Evolutionary conservation across 2,113 vertebrate species (phyloP).

Genomic region (Mola mola): DNA sequence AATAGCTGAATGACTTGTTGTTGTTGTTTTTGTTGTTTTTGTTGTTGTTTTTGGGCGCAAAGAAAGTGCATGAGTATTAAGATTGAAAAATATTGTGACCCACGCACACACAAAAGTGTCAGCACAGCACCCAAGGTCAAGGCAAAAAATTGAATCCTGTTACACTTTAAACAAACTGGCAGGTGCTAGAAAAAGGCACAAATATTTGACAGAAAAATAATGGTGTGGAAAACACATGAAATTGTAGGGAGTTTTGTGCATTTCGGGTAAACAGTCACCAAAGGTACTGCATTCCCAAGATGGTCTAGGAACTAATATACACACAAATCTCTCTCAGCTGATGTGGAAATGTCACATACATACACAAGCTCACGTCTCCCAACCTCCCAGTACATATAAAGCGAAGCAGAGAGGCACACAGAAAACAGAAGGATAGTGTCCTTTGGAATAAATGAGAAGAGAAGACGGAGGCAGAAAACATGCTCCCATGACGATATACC

Average conservation of each 20-base stretch:
- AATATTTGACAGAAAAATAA: constrained; percentile 33
- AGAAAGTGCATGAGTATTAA: constrained; percentile 31
- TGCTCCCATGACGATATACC: constrained; percentile 51
- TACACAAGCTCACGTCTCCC: constrained; percentile 2
- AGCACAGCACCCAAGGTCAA: constrained; percentile 53
- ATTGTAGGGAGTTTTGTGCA: constrained; percentile 11
- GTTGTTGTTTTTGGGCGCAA: not conserved
- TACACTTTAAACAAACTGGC: constrained; percentile 17
- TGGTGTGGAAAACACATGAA: constrained; percentile 26
- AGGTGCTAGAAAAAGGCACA: constrained; percentile 3
- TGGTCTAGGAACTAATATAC: not conserved
- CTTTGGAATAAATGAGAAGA: constrained; percentile 46
- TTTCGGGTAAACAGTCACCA: constrained; percentile 34
- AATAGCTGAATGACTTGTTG: too few relatives aligned
- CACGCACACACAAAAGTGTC: constrained; percentile 22
- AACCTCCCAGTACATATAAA: constrained; percentile 25
- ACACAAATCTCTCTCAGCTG: constrained; percentile 11
- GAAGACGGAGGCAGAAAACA: constrained; percentile 53
- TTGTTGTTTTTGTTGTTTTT: too few relatives aligned
- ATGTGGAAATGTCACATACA: constrained; percentile 17
- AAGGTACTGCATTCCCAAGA: constrained; percentile 26
- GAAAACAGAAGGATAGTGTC: constrained; percentile 32
- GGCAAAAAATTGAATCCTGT: constrained; percentile 35
- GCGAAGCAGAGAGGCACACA: constrained; percentile 33
- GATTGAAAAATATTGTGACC: constrained; percentile 37